phyloP scores from a whole-genome alignment of 2,888 invertebrate species.

The Petrolisthes manimaculis region DNA sequence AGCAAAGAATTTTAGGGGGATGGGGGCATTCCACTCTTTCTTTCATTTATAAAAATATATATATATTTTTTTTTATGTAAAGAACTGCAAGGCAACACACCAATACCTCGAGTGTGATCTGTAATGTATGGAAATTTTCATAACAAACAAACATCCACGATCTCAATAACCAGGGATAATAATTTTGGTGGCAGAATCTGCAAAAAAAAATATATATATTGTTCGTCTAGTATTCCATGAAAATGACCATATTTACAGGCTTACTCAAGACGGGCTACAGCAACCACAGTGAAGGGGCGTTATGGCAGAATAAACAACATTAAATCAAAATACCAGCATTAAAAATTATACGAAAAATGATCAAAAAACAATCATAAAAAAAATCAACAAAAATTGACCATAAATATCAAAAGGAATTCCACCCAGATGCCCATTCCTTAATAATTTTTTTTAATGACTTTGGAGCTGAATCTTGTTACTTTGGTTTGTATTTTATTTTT shows the following conservation, averaged over 20 bases:
- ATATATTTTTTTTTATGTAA: slow-evolving; percentile 24
- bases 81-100: slow-evolving; percentile 60
- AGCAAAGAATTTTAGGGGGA: slow-evolving; percentile 34
- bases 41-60: slow-evolving; percentile 7
- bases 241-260: slow-evolving; percentile 58
- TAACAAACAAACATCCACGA: slow-evolving; percentile 6
- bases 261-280: slow-evolving; percentile 54
- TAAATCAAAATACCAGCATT: slow-evolving; percentile 50
- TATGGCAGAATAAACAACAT: slow-evolving; percentile 59
- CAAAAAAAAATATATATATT: not conserved
- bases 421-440: slow-evolving; percentile 62
- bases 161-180: not conserved
- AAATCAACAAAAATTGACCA: not conserved
- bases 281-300: slow-evolving; percentile 61
- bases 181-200: not conserved
- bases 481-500: slow-evolving; percentile 32
- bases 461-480: slow-evolving; percentile 44
- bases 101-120: slow-evolving; percentile 55
- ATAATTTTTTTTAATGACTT: slow-evolving; percentile 30
- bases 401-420: slow-evolving; percentile 46
- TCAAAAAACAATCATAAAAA: not conserved
- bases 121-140: slow-evolving; percentile 61
- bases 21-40: slow-evolving; percentile 58
- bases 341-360: slow-evolving; percentile 36
- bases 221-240: slow-evolving; percentile 24